phyloP scores from a whole-genome alignment of 2,113 vertebrate species.

The Riparia riparia region DNA sequence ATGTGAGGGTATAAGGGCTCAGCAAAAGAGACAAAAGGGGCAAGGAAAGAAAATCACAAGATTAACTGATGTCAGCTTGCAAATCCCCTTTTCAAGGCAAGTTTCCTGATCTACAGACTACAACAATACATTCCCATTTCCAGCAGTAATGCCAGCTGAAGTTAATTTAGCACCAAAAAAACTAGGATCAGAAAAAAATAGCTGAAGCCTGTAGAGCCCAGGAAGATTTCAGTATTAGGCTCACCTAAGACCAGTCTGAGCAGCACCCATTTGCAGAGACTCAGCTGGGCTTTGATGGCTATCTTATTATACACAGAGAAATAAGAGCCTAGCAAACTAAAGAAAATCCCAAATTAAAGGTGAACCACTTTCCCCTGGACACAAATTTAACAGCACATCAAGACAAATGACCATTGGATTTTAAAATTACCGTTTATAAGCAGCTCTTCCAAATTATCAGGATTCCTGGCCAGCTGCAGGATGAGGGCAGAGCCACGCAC shows the following conservation, averaged over 20 bases:
- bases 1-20: neutral
- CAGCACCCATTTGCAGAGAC: neutral
- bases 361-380: neutral
- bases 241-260: neutral
- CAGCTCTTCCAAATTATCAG: conserved; percentile 92
- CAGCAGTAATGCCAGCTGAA: neutral
- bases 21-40: neutral
- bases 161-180: neutral
- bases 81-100: neutral
- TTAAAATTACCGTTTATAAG: conserved; percentile 85
- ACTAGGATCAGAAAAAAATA: neutral
- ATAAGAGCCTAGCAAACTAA: neutral
- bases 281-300: neutral
- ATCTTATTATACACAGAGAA: neutral
- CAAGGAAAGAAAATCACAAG: neutral
- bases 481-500: conserved; percentile 90
- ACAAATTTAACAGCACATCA: neutral
- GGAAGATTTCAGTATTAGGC: neutral
- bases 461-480: conserved; percentile 89
- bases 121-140: neutral
- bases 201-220: neutral
- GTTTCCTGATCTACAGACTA: neutral
- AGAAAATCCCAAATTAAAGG: neutral
- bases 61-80: neutral
- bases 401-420: neutral